A percentile compares a stretch with the other conserved stretches of the same genome.
Evolutionary conservation across 2,113 vertebrate genomes (phyloP).

Genomic region (Eulemur macaco): DNA sequence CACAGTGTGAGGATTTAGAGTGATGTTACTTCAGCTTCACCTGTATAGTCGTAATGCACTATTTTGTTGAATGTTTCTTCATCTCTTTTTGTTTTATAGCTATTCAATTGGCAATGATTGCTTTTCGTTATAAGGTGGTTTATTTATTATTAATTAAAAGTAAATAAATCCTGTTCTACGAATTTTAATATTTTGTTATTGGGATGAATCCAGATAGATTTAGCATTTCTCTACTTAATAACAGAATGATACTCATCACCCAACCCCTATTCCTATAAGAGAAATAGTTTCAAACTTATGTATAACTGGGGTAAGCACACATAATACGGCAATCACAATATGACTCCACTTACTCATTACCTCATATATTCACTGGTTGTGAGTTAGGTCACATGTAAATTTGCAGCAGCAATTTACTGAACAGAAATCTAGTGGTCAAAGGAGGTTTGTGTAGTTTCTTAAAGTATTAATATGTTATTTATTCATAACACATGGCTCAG

Average conservation of each 20-base stretch:
- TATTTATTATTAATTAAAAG: slow-evolving; percentile 38
- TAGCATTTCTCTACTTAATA: not conserved
- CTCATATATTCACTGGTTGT: not conserved
- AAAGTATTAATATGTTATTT: not conserved
- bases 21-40: not conserved
- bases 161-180: not conserved
- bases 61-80: not conserved
- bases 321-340: not conserved
- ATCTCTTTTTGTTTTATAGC: not conserved
- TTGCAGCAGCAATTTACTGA: not conserved
- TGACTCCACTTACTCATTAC: not conserved
- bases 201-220: not conserved
- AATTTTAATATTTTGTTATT: slow-evolving; percentile 4
- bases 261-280: not conserved
- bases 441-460: not conserved
- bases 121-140: not conserved
- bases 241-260: not conserved
- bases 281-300: not conserved
- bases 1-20: not conserved
- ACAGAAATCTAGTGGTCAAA: not conserved
- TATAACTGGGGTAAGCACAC: not conserved
- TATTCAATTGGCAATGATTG: not conserved
- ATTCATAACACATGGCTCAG: not conserved
- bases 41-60: not conserved
- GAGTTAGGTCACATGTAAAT: not conserved